These are phyloP conservation scores for Seladonia tumulorum DNA, from an alignment of 2,888 invertebrate species.

Conservation along the genomic window DNA sequence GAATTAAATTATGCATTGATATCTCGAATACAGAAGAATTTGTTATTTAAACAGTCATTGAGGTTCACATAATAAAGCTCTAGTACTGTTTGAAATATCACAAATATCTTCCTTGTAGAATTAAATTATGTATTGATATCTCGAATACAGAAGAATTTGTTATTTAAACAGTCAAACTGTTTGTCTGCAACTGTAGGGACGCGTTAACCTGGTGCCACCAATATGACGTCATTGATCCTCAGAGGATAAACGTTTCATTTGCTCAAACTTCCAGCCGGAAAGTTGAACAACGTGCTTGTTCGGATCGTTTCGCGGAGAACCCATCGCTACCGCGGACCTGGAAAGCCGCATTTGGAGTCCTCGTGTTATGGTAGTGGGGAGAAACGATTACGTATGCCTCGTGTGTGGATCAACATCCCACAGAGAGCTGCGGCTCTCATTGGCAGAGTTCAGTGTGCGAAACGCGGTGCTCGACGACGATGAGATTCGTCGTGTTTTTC, in stretches of 20 bases:
- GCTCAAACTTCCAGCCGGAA: neutral
- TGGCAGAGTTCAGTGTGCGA: slow-evolving; percentile 42
- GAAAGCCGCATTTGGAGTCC: slow-evolving; percentile 15
- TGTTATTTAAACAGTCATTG: no score
- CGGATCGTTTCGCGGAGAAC: neutral
- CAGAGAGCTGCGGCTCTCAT: slow-evolving; percentile 30
- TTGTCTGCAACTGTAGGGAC: no score
- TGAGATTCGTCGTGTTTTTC: slow-evolving; percentile 31
- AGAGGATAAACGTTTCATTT: neutral
- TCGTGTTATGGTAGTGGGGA: slow-evolving; percentile 21
- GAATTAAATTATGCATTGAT: no score
- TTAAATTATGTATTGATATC: no score
- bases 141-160: no score
- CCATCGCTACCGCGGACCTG: neutral
- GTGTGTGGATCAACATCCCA: slow-evolving; percentile 41
- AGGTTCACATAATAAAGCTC: no score
- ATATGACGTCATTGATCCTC: no score
- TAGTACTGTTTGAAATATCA: no score
- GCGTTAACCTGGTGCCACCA: no score
- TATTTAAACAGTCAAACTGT: no score
- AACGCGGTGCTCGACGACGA: slow-evolving; percentile 12
- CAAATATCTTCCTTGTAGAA: no score
- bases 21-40: no score
- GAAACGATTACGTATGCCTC: slow-evolving; percentile 36
- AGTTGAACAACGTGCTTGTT: neutral